phyloP scores from a whole-genome alignment of 2,113 vertebrate genomes.

The Pedionomus torquatus region DNA sequence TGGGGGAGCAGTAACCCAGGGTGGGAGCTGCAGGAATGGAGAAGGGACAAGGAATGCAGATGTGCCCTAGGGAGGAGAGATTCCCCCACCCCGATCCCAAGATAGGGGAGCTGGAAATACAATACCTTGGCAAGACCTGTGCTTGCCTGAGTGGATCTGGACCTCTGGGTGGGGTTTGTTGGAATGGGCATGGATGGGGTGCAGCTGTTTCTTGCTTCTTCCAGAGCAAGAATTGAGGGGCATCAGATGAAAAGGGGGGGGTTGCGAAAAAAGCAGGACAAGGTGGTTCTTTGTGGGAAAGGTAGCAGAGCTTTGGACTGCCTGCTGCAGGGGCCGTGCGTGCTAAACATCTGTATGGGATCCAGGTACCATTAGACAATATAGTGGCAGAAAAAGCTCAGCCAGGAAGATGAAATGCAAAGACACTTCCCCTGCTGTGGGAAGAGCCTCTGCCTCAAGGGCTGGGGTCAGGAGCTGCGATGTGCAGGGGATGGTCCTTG shows the following conservation, averaged over 20 bases:
- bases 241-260: background rate
- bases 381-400: background rate
- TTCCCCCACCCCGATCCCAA: background rate
- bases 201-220: background rate
- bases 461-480: background rate
- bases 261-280: background rate
- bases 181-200: background rate
- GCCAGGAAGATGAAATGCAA: background rate
- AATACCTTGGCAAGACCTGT: background rate
- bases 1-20: background rate
- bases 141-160: rapidly evolving
- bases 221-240: background rate
- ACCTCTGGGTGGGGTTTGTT: background rate
- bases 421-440: background rate
- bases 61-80: background rate
- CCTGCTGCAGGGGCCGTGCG: background rate
- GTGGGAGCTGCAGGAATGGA: background rate
- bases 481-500: background rate
- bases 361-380: background rate
- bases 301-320: background rate
- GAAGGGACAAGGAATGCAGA: background rate
- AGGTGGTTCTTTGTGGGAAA: background rate
- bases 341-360: background rate
- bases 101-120: background rate
- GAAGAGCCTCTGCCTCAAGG: background rate